A percentile compares a stretch with the other conserved stretches of the same genome.
phyloP scores from a whole-genome alignment of 2,797 vertebrate genomes.

The Monodelphis domestica region DNA sequence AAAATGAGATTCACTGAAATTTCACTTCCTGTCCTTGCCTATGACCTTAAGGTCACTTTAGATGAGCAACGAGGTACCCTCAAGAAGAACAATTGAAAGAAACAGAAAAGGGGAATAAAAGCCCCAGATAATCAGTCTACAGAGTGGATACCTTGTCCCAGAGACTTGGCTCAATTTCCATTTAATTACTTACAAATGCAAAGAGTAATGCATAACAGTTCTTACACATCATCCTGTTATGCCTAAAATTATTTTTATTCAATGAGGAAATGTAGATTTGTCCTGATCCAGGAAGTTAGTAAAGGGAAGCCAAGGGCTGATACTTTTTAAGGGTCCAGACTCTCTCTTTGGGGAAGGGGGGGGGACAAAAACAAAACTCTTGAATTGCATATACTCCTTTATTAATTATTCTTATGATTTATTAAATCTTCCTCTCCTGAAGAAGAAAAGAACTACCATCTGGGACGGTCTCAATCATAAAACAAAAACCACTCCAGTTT shows the following conservation, averaged over 20 bases:
- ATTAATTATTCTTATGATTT: background rate
- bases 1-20: background rate
- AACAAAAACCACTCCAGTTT: background rate
- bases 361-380: background rate
- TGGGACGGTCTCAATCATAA: background rate
- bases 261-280: background rate
- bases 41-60: background rate
- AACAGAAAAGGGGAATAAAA: conserved; percentile 4
- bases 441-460: background rate
- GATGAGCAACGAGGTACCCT: background rate
- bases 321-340: background rate
- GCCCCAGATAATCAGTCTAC: conserved; percentile 4
- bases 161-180: conserved; percentile 7
- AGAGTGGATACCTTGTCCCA: background rate
- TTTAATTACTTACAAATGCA: conserved; percentile 3
- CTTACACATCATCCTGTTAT: background rate
- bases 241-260: background rate
- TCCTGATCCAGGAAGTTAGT: background rate
- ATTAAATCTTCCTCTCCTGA: background rate
- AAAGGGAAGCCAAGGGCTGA: background rate
- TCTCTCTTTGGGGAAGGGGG: too few species aligned
- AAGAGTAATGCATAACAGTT: background rate
- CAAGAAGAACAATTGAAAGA: background rate
- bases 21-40: background rate
- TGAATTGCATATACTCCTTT: background rate